Conservation (phyloP, 2,797 vertebrate species). For the Phylloscopus collybita region DNA sequence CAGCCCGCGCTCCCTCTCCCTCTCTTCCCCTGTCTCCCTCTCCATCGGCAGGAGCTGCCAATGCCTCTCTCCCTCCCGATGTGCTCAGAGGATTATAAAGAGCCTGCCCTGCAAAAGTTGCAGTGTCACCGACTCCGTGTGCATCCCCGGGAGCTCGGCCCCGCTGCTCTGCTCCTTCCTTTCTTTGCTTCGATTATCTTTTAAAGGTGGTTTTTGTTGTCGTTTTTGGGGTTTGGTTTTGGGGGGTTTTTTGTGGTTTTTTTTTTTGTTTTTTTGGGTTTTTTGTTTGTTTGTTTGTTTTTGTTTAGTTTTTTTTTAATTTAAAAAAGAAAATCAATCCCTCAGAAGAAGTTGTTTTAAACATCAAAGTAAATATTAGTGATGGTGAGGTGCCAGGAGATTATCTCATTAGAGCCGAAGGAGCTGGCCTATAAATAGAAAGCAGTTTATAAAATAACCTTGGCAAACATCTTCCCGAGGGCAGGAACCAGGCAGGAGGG, state of each 20-base stretch:
- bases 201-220: background rate
- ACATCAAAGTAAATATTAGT: constrained; percentile 63
- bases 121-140: background rate
- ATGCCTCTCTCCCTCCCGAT: background rate
- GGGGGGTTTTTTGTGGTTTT: too few relatives aligned
- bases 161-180: rapidly evolving
- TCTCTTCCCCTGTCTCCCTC: background rate
- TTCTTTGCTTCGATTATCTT: background rate
- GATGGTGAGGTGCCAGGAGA: constrained; percentile 50
- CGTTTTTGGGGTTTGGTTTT: too few relatives aligned
- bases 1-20: background rate
- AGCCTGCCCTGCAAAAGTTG: constrained; percentile 5
- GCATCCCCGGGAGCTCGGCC: background rate
- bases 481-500: background rate
- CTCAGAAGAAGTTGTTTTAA: constrained; percentile 41
- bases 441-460: constrained; percentile 51
- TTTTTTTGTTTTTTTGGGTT: too few relatives aligned
- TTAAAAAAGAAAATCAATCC: background rate
- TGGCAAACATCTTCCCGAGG: background rate
- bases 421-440: constrained; percentile 55
- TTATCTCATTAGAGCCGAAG: constrained; percentile 54
- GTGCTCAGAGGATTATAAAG: background rate
- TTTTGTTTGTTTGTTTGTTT: too few relatives aligned
- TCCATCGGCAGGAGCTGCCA: constrained; percentile 13
- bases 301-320: background rate